Evolutionary conservation across 2,797 vertebrate genomes (phyloP).

Genomic region (Alosa sapidissima): DNA sequence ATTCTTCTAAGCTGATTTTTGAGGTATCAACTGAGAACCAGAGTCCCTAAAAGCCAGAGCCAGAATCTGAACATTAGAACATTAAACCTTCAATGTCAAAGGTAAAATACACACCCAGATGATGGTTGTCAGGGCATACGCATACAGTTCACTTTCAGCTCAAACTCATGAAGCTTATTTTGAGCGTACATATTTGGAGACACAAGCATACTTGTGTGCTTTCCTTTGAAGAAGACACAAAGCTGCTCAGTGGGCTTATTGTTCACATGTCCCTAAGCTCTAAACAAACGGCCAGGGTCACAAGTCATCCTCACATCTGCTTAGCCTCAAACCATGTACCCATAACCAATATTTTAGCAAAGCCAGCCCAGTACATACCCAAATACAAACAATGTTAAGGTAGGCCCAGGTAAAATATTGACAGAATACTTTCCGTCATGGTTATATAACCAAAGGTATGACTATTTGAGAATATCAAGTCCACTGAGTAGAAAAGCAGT

Average conservation of each 20-base stretch:
- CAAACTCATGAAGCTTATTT: neutral
- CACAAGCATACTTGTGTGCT: neutral
- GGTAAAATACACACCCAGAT: neutral
- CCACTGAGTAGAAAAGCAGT: neutral
- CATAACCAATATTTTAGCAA: slow-evolving; percentile 51
- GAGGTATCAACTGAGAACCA: too few species aligned
- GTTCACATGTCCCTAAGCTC: neutral
- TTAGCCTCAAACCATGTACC: neutral
- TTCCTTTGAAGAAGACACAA: neutral
- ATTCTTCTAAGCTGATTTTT: too few species aligned
- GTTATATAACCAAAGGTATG: neutral
- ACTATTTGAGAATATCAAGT: neutral
- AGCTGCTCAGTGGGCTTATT: neutral
- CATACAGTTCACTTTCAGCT: neutral
- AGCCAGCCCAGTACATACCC: slow-evolving; percentile 6
- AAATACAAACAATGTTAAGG: neutral
- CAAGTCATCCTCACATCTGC: neutral
- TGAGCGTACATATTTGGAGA: neutral
- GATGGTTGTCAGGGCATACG: neutral
- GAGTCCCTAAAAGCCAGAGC: too few species aligned
- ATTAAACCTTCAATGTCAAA: neutral
- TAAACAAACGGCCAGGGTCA: neutral
- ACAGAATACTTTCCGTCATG: neutral
- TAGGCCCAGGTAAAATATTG: neutral
- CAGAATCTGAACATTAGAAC: neutral